A percentile compares a stretch with the other conserved stretches of the same genome.
These are phyloP conservation scores for Aradophagus sp. DNA, from an alignment of 1,140 invertebrate species.

Conservation along the genomic window DNA sequence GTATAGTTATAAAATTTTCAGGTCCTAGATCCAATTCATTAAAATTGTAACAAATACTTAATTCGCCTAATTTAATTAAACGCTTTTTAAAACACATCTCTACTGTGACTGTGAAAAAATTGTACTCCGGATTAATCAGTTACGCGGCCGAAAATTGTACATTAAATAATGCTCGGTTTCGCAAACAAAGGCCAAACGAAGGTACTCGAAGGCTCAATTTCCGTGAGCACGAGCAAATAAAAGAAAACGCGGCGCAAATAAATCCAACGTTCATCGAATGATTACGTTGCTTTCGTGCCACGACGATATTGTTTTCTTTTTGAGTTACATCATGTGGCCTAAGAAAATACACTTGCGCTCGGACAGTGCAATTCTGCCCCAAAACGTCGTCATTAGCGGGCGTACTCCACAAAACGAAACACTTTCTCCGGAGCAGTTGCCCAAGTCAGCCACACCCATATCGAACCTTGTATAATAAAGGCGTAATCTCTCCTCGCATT, in stretches of 20 bases:
- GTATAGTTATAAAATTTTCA: too few species aligned
- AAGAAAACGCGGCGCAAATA: slow-evolving; percentile 15
- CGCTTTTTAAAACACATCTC: too few species aligned
- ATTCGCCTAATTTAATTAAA: too few species aligned
- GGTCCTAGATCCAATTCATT: too few species aligned
- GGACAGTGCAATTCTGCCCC: slow-evolving; percentile 60
- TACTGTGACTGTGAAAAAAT: too few species aligned
- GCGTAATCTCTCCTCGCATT: slow-evolving; percentile 57
- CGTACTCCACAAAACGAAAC: slow-evolving; percentile 55
- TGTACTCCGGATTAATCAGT: too few species aligned
- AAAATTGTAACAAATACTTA: too few species aligned
- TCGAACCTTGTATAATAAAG: slow-evolving; percentile 57
- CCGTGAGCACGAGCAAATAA: slow-evolving; percentile 13
- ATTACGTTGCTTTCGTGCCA: slow-evolving; percentile 12
- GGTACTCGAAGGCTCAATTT: too few species aligned
- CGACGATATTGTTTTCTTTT: slow-evolving; percentile 54
- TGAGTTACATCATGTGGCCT: slow-evolving; percentile 35
- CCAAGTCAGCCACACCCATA: slow-evolving; percentile 50
- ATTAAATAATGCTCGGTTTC: too few species aligned
- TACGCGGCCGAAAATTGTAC: too few species aligned
- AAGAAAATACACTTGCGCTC: slow-evolving; percentile 49
- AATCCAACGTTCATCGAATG: slow-evolving; percentile 26
- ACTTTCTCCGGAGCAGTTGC: slow-evolving; percentile 61
- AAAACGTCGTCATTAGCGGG: slow-evolving; percentile 54
- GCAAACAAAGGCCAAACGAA: too few species aligned